Base-by-base conservation (phyloP, 2,113 vertebrate species). In the Notiomystis cincta region DNA sequence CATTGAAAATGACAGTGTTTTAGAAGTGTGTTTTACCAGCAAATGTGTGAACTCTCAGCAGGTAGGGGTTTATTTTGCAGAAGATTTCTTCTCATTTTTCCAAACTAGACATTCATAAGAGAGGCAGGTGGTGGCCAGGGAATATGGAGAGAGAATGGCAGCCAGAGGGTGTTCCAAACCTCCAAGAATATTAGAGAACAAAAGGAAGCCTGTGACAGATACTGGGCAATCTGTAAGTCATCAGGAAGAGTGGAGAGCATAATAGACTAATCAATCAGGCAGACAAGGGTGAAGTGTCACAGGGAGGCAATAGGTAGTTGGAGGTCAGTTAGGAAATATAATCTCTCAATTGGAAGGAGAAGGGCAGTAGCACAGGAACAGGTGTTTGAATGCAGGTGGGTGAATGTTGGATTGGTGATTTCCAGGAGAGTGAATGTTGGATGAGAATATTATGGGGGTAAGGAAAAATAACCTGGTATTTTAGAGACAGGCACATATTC, bases 311-410 rank as follows among this genome's bases (percentile, higher is more conserved):
- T 38, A 84, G 87, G 90, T 90, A 88, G 79, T 33, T 95, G 94
- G 92, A 96, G 96, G 91, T 96, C 96, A 94, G 94, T 62, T 87
- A 56, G 80, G 80, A 94, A 96, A 94, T 92, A 76, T 31, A 90
- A 79, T 81, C 86, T 79, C 57, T 58, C 57, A 85, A 85, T 37
- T 67, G 87, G 82, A 94, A 85, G 89, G 75, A 75, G 93, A 92
- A 92, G 72, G 82, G 83, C 86, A 83, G 73, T 4, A 77, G 71
- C 9, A 4, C 82, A 79, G 67, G 80, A 90, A 48, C 69, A 81
- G 62, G 60, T 60, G 79, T 83, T 88, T 42, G 62, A 80, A 81
- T 22, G 62, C 22, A 78, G 71, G 73, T 37, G 82, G 83, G 88
- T 2, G 66, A 69, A 58, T 1, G 5, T 4, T 50, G 58, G 86